Evolutionary conservation across 1,140 invertebrate genomes (phyloP), one percentile per base, ranked within the genome.

Genomic region (Dendrolimus punctatus): DNA sequence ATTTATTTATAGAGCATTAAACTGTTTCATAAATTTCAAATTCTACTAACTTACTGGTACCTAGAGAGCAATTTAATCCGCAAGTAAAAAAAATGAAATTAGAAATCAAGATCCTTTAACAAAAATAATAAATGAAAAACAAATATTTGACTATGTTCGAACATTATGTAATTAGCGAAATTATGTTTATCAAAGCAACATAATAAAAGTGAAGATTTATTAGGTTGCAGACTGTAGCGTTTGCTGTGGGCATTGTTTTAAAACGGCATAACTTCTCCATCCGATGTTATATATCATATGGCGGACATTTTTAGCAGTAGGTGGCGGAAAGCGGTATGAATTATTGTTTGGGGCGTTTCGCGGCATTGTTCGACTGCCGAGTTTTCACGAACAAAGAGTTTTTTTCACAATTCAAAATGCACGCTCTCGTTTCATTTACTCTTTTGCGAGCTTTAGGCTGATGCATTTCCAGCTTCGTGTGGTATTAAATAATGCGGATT

Each of bases 231-330:
- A 59, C 53, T 58, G 43, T 60, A 57, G 52, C 53, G 60, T 64
- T 49, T 62, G 68, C 67, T 67, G 62, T 62, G 46, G 51, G 51
- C 60, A 74, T 71, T 74, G 66, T 74, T 74, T 74, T 71, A 68
- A 84, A 83, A 85, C 64, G 74, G 70, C 63, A 75, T 80, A 82
- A 82, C 77, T 84, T 80, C 82, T 69, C 74, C 75, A 76, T 81
- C 73, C 76, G 73, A 80, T 82, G 74, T 82, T 78, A 85, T 85
- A 85, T 77, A 83, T 85, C 78, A 83, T 62, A 59, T 58, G 71
- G 76, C 83, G 76, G 83, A 86, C 80, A 86, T 83, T 86, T 84
- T 86, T 84, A 84, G 78, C 80, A 72, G 79, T 84, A 80, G 80
- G 82, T 81, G 75, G 83, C 75, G 76, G 83, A 74, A 82, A 86